Percentiles rank a stretch among this genome's conserved stretches.
Evolutionary conservation across 2,888 invertebrate genomes (phyloP).

Genomic region (Epiperipatus broadwayi): DNA sequence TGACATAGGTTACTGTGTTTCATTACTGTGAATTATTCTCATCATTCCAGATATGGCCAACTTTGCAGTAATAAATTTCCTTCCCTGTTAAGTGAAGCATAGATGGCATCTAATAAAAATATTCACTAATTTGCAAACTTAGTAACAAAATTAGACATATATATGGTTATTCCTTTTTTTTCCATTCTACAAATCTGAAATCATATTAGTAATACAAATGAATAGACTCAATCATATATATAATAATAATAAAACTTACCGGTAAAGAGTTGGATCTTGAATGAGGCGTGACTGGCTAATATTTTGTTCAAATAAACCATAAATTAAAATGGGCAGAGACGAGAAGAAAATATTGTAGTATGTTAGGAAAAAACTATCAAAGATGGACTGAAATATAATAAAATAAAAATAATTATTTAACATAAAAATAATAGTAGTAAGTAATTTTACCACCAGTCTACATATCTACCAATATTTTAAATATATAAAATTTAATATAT

Average conservation of each 20-base stretch:
- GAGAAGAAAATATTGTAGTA: constrained; percentile 56
- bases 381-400: constrained; percentile 38
- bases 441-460: constrained; percentile 4
- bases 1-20: too few species aligned
- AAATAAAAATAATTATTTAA: constrained; percentile 19
- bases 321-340: constrained; percentile 48
- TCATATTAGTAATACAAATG: neutral
- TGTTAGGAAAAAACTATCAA: constrained; percentile 52
- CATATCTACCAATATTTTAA: constrained; percentile 9
- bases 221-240: neutral
- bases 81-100: too few species aligned
- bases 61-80: too few species aligned
- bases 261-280: constrained; percentile 48
- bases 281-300: constrained; percentile 36
- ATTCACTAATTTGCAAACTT: too few species aligned
- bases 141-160: too few species aligned
- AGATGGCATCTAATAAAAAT: too few species aligned
- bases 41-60: too few species aligned
- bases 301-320: constrained; percentile 54
- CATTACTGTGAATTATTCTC: too few species aligned
- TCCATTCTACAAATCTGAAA: too few species aligned
- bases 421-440: constrained; percentile 3
- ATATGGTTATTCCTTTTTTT: too few species aligned
- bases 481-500: too few species aligned
- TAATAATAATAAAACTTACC: constrained; percentile 34